Conservation (phyloP, 2,797 vertebrate genomes). For the Sus cebifrons region DNA sequence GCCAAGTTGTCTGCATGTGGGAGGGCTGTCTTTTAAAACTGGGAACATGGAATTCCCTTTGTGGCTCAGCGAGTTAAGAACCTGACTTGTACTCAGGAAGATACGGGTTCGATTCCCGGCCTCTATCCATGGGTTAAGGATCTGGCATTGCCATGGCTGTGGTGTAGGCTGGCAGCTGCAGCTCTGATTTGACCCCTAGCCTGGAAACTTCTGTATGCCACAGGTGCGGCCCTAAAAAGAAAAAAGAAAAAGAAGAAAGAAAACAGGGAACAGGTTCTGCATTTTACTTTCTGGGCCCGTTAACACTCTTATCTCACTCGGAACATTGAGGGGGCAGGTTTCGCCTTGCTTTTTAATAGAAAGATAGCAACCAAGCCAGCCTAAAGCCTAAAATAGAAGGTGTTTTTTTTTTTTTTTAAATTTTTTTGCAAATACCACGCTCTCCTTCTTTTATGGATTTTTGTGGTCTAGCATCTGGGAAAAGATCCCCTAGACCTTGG, state of each 20-base stretch:
- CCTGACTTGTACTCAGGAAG: no score
- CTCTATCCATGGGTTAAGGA: no score
- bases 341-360: conserved; percentile 12
- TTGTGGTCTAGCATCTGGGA: background rate
- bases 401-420: background rate
- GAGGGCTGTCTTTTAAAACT: background rate
- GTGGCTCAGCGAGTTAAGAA: no score
- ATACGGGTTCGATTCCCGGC: no score
- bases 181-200: no score
- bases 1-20: background rate
- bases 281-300: background rate
- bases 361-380: background rate
- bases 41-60: no score
- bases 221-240: no score
- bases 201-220: no score
- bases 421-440: background rate
- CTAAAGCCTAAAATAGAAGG: background rate
- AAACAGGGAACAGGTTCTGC: background rate
- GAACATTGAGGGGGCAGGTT: background rate
- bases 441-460: background rate
- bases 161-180: no score
- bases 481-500: background rate
- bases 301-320: background rate
- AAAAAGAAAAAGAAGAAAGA: background rate
- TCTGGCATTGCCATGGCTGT: no score